A percentile compares a stretch with the other conserved stretches of the same genome.
phyloP scores from a whole-genome alignment of 2,888 invertebrate genomes.

The Leucozona laternaria region DNA sequence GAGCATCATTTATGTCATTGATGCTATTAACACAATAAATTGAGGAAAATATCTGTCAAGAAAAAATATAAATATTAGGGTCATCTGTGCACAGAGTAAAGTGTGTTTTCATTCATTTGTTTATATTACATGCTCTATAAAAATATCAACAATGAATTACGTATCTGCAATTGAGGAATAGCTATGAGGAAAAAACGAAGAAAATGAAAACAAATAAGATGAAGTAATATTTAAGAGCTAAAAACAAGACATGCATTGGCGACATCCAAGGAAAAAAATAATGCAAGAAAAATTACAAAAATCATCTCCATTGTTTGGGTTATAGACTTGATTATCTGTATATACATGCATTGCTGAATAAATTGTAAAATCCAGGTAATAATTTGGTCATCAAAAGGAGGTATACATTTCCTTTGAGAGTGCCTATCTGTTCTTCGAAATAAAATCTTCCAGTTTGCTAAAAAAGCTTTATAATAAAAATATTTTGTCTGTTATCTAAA shows the following conservation, averaged over 20 bases:
- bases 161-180: background rate
- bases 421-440: background rate
- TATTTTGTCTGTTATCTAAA: background rate
- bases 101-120: background rate
- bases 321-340: no score
- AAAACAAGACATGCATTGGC: background rate
- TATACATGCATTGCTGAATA: no score
- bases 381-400: no score
- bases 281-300: background rate
- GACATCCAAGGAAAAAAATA: background rate
- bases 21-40: conserved; percentile 6
- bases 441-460: background rate
- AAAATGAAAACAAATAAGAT: background rate
- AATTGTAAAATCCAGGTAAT: no score
- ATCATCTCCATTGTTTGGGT: background rate
- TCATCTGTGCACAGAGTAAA: background rate
- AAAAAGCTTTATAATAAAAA: background rate
- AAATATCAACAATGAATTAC: background rate
- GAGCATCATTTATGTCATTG: background rate
- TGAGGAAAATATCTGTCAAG: conserved; percentile 15
- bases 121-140: background rate
- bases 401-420: no score
- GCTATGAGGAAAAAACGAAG: background rate
- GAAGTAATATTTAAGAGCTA: background rate
- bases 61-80: background rate